Conservation (phyloP, 2,113 vertebrate species). For the Tragulus kanchil region DNA sequence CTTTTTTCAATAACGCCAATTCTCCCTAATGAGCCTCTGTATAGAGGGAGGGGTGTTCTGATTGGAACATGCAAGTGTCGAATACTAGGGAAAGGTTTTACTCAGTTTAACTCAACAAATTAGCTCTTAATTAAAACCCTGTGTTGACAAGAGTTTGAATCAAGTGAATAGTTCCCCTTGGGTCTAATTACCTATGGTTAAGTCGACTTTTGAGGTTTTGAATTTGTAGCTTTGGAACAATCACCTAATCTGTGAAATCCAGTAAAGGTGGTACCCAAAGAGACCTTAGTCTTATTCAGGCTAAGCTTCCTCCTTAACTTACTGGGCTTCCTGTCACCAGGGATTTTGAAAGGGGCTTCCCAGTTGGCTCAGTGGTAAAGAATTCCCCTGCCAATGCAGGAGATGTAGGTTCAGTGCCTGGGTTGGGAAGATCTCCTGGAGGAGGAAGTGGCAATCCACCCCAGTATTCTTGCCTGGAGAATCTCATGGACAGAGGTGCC, state of each 20-base stretch:
- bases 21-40: neutral
- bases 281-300: neutral
- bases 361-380: neutral
- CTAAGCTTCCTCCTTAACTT: neutral
- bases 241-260: neutral
- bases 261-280: neutral
- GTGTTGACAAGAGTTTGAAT: neutral
- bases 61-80: neutral
- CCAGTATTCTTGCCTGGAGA: neutral
- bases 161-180: neutral
- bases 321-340: neutral
- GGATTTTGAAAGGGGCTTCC: slow-evolving; percentile 12
- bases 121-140: slow-evolving; percentile 14
- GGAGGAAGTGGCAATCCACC: neutral
- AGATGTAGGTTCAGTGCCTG: neutral
- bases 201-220: neutral
- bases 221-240: neutral
- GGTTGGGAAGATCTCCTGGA: neutral
- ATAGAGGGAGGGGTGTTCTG: neutral
- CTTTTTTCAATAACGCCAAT: slow-evolving; percentile 5
- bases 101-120: slow-evolving; percentile 20
- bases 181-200: neutral
- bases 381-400: neutral
- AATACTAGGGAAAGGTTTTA: slow-evolving; percentile 38
- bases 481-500: neutral